Evolutionary conservation across 1,140 invertebrate species (phyloP), one percentile per base, ranked within the genome.

Genomic region (Leptestheria dahalacensis): DNA sequence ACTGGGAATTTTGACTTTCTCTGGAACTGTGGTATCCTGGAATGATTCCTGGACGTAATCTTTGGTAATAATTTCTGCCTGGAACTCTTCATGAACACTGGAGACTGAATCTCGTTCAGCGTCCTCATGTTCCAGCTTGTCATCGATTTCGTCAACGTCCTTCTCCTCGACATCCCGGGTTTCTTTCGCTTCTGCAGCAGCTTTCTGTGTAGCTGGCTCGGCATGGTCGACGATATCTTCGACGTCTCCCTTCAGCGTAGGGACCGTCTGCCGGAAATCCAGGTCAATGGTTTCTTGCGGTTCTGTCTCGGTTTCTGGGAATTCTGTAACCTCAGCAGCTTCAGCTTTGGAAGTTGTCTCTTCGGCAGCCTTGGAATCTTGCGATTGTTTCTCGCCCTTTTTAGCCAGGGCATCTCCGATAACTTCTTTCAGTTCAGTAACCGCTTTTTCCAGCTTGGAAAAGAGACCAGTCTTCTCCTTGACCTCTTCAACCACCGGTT

Each of bases 301-400:
- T n/a, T n/a, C n/a, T n/a, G n/a, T n/a, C n/a, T n/a, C n/a, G n/a
- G n/a, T n/a, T n/a, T n/a, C n/a, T n/a, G n/a, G n/a, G 21, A 6
- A 15, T 15, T 62, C 61, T 18, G 4, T 18, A 48, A 23, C 57
- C 41, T 46, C 21, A 23, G 26, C 41, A 23, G 21, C 46, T 52
- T 48, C 53, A 23, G 50, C 52, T 46, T 56, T 49, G 25, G 53
- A 18, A 48, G n/a, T 41, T 3, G 47, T 59, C 24, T 41, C 48
- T 64, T 63, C 57, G 4, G 10, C 62, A 25, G 71, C 69, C 23
- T 52, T 15, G n/a, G 57, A 47, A 4, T 59, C 41, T 18, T 41
- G 46, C 2, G 50, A 23, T 25, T 61, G 18, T 25, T 60, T 49
- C 2, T 48, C 58, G 20, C 25, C 47, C 25, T 54, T 60, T 26